A percentile compares a stretch with the other conserved stretches of the same genome.
Evolutionary conservation across 2,888 invertebrate species (phyloP).

Genomic region (Machimus atricapillus): DNA sequence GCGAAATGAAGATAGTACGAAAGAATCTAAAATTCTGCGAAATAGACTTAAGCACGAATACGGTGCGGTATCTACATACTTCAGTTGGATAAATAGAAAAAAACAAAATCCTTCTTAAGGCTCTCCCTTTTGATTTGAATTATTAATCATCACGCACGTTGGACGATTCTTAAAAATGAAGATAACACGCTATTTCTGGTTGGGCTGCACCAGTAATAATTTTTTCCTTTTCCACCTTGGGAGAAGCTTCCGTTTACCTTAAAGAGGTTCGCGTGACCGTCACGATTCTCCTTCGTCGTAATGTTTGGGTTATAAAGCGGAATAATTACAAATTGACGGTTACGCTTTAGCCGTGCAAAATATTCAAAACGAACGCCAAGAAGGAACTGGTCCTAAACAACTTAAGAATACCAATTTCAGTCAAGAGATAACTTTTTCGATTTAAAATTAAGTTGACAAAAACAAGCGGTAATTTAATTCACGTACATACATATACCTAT

Average conservation of each 20-base stretch:
- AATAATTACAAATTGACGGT: neutral
- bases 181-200: neutral
- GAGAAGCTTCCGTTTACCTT: neutral
- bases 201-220: neutral
- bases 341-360: neutral
- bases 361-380: neutral
- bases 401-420: neutral
- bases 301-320: neutral
- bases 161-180: neutral
- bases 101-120: neutral
- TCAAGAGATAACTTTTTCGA: neutral
- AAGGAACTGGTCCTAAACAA: neutral
- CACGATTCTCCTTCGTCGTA: neutral
- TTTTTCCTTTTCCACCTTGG: neutral
- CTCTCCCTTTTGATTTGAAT: neutral
- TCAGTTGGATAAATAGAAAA: neutral
- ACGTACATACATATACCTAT: too few relatives aligned
- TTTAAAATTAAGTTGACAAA: neutral
- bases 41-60: neutral
- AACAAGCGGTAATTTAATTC: too few relatives aligned
- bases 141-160: neutral
- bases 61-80: neutral
- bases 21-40: neutral
- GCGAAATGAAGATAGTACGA: neutral
- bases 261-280: neutral